phyloP scores from a whole-genome alignment of 2,888 invertebrate genomes.

The Stenichneumon culpator region DNA sequence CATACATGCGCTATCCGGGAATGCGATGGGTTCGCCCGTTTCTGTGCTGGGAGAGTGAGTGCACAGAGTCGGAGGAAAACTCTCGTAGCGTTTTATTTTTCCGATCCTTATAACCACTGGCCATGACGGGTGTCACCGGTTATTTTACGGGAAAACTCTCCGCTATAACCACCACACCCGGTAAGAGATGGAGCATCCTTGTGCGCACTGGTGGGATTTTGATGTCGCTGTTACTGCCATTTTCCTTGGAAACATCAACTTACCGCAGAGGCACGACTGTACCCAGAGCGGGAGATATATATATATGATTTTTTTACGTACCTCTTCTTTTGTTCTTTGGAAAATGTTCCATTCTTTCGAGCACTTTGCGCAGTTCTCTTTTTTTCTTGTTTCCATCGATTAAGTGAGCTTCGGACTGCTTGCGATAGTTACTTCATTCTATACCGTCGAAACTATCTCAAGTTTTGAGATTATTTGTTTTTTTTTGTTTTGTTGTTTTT shows the following conservation, averaged over 20 bases:
- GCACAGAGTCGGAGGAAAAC: conserved; percentile 1
- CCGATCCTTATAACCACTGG: conserved; percentile 41
- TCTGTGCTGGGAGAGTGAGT: background rate
- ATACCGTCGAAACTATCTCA: background rate
- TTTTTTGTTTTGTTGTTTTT: background rate
- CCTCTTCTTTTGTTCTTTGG: background rate
- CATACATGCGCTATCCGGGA: conserved; percentile 35
- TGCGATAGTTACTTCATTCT: conserved; percentile 1
- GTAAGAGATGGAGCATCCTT: conserved; percentile 12
- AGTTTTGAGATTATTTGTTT: background rate
- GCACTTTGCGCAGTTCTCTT: background rate
- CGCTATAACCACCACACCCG: conserved; percentile 8
- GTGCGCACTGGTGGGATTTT: background rate
- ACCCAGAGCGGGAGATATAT: background rate
- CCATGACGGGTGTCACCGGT: conserved; percentile 42
- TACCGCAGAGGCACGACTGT: background rate
- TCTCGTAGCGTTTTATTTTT: conserved; percentile 39
- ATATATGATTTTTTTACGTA: background rate
- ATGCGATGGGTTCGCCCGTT: conserved; percentile 22
- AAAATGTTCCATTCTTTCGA: background rate
- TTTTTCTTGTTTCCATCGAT: background rate
- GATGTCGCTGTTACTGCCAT: conserved; percentile 17
- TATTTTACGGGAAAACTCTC: conserved; percentile 35
- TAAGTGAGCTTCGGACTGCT: background rate
- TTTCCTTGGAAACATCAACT: conserved; percentile 19